phyloP scores from a whole-genome alignment of 2,113 vertebrate genomes.

The Isichthys henryi region DNA sequence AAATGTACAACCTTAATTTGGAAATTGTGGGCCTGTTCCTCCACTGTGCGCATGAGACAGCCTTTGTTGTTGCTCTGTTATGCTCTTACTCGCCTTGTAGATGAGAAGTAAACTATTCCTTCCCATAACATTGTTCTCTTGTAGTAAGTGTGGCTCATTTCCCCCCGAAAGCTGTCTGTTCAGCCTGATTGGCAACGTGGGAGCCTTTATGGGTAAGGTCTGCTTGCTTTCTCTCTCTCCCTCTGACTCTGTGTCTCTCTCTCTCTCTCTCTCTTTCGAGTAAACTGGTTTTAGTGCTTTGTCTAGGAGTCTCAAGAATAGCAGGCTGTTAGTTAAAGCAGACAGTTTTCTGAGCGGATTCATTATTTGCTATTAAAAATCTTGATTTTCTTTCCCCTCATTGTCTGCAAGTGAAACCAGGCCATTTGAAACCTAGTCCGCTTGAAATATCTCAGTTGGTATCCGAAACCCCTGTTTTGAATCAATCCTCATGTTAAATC shows the following conservation, averaged over 20 bases:
- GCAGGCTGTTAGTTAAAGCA: not conserved
- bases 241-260: not conserved
- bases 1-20: not conserved
- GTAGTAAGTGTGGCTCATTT: conserved; percentile 82
- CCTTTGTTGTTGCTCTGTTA: not conserved
- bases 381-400: not conserved
- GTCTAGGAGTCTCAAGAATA: not conserved
- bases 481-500: not conserved
- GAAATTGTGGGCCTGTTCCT: not conserved
- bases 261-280: not conserved
- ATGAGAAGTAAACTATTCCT: conserved; percentile 4
- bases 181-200: conserved; percentile 84
- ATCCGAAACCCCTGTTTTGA: not conserved
- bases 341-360: not conserved
- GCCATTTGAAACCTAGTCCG: not conserved
- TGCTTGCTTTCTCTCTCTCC: not conserved
- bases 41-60: not conserved
- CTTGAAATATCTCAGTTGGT: not conserved
- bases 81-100: not conserved
- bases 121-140: conserved; percentile 13
- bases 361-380: not conserved
- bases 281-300: not conserved
- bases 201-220: conserved; percentile 85
- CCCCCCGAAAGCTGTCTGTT: conserved; percentile 90
- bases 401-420: not conserved